Base-by-base conservation (phyloP, 2,797 vertebrate species). In the Champsocephalus esox region DNA sequence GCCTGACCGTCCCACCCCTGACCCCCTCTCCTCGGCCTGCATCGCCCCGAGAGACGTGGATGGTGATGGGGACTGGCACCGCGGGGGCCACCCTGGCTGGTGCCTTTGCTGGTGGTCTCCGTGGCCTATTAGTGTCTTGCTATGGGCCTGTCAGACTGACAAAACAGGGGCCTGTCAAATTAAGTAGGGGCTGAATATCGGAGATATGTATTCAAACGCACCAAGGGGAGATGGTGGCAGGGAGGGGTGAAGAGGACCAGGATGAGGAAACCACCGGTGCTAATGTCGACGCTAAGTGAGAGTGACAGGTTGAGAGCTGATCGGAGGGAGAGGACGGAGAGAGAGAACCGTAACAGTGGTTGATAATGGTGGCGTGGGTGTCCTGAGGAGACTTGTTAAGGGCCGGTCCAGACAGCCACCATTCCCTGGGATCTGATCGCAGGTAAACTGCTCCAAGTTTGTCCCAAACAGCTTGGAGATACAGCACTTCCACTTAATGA, bases 261-360 rank as follows among this genome's bases (percentile, higher is more conserved):
- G 91, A 90, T 88, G 94, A 94, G 94, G 95, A 95, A 95, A 95
- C 92, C 93, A 95, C 93, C 88, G 80, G 93, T 89, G 95, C 95
- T 98, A 98, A 98, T 98, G 96, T 96, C 96, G 97, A 98, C 91
- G 90, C 94, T 98, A 97, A 98, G 94, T 95, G 94, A 93, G 95
- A 96, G 94, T 98, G 97, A 98, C 97, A 98, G 96, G 94, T 92
- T 85, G 94, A 85, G 91, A 92, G 92, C 88, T 70, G 95, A 96
- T 96, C 92, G 92, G 94, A 92, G 89, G 87, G 83, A 87, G 91
- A 77, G 78, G 65, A 86, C 14, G 60, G 70, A 68, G 55, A 67
- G 83, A 77, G 74, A 75, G 57, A 70, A 84, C 54, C 87, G 87
- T 76, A 79, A 54, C 52, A 38, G 70, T 68, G 60, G 81, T 80